These are phyloP conservation scores for Lasius platythorax DNA, from an alignment of 2,888 invertebrate species.

Conservation along the genomic window DNA sequence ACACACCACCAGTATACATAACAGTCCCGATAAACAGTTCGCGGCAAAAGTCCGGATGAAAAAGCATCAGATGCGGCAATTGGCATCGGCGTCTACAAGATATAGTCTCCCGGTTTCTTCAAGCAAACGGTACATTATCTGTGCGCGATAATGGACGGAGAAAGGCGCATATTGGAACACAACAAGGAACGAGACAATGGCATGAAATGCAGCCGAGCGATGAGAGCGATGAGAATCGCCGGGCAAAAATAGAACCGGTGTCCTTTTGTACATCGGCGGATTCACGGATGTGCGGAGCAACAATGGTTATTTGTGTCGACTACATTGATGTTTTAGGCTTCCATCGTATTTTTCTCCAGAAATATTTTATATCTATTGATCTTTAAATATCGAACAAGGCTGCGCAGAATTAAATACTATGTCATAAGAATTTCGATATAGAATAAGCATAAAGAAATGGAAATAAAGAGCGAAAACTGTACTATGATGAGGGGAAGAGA, in stretches of 20 bases:
- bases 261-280: slow-evolving; percentile 33
- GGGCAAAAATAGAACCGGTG: slow-evolving; percentile 29
- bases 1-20: neutral
- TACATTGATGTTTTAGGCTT: neutral
- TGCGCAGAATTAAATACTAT: neutral
- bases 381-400: neutral
- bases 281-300: slow-evolving; percentile 2
- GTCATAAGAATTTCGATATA: neutral
- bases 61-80: slow-evolving; percentile 32
- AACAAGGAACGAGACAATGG: slow-evolving; percentile 41
- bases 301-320: neutral
- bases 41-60: slow-evolving; percentile 4
- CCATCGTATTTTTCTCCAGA: neutral
- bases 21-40: neutral
- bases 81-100: slow-evolving; percentile 31
- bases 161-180: slow-evolving; percentile 33
- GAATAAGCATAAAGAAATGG: neutral
- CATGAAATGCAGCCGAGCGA: slow-evolving; percentile 38
- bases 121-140: slow-evolving; percentile 28
- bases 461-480: neutral
- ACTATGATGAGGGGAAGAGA: slow-evolving; percentile 1
- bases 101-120: slow-evolving; percentile 2
- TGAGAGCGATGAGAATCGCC: slow-evolving; percentile 39
- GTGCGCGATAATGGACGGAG: slow-evolving; percentile 29
- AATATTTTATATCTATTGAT: neutral